Conservation (phyloP, 2,888 invertebrate species). For the Dicranocentrus wangi region DNA sequence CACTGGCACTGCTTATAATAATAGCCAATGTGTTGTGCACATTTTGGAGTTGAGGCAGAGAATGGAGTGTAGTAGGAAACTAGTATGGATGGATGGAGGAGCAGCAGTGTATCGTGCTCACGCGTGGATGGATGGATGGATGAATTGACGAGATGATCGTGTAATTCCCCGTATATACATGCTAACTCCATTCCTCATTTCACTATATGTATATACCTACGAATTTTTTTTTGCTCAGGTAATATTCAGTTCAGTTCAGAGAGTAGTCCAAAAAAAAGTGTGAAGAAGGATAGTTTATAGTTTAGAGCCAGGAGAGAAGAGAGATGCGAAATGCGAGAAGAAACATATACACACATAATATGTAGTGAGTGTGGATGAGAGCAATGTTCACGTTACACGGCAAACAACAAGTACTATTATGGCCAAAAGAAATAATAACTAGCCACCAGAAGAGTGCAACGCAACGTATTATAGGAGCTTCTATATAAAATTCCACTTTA, state of each 20-base stretch:
- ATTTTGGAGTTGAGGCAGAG: no score
- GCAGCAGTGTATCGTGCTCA: slow-evolving; percentile 11
- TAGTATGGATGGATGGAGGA: no score
- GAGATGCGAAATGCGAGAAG: background rate
- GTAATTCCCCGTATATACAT: background rate
- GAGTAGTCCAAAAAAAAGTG: background rate
- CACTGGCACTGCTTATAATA: no score
- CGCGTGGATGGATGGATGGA: slow-evolving; percentile 10
- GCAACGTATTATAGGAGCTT: no score
- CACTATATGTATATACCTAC: no score
- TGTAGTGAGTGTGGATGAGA: slow-evolving; percentile 2
- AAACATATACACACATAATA: slow-evolving; percentile 8
- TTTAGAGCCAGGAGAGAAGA: background rate
- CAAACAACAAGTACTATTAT: slow-evolving; percentile 33
- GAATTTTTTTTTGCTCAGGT: no score
- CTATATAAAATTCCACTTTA: no score
- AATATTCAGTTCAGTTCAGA: background rate
- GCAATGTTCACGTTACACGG: slow-evolving; percentile 36
- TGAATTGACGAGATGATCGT: slow-evolving; percentile 2
- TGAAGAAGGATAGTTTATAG: background rate
- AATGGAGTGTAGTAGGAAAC: no score
- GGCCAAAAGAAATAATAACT: slow-evolving; percentile 4
- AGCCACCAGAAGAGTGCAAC: slow-evolving; percentile 11
- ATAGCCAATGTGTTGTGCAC: no score
- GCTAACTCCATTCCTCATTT: background rate